A percentile compares a stretch with the other conserved stretches of the same genome.
Conservation (phyloP, 2,113 vertebrate genomes). For the Chamaea fasciata region DNA sequence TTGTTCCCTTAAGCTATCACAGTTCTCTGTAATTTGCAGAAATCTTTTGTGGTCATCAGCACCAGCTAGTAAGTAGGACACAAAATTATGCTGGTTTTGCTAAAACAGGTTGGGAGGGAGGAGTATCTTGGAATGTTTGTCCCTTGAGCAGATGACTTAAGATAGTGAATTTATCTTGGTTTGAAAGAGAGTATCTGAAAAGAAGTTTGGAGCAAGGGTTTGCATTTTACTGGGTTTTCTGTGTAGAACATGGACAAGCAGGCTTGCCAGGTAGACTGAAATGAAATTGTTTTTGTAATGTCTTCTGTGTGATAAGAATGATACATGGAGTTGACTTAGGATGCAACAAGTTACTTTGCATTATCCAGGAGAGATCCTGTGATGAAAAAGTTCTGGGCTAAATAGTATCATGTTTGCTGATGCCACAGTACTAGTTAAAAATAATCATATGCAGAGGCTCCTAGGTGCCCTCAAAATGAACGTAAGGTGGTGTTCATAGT, state of each 20-base stretch:
- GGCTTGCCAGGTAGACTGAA: neutral
- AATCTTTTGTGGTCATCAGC: neutral
- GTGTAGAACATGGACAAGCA: neutral
- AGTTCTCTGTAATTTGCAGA: neutral
- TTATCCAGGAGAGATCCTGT: neutral
- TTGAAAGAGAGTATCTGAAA: neutral
- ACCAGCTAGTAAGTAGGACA: neutral
- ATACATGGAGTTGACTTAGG: neutral
- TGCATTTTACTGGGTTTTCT: neutral
- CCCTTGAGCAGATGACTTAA: neutral
- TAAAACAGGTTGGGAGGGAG: neutral
- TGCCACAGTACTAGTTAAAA: neutral
- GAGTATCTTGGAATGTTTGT: neutral
- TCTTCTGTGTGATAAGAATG: neutral
- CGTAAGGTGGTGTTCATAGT: rapidly evolving
- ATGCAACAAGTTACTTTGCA: neutral
- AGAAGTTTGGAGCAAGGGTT: neutral
- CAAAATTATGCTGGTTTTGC: neutral
- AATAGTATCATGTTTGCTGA: neutral
- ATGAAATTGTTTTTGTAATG: neutral
- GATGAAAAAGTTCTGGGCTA: neutral
- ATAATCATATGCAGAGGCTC: neutral
- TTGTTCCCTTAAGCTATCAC: neutral
- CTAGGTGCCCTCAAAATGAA: neutral
- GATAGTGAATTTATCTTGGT: neutral